phyloP scores from a whole-genome alignment of 1,140 invertebrate genomes.

The Habropoda laboriosa region DNA sequence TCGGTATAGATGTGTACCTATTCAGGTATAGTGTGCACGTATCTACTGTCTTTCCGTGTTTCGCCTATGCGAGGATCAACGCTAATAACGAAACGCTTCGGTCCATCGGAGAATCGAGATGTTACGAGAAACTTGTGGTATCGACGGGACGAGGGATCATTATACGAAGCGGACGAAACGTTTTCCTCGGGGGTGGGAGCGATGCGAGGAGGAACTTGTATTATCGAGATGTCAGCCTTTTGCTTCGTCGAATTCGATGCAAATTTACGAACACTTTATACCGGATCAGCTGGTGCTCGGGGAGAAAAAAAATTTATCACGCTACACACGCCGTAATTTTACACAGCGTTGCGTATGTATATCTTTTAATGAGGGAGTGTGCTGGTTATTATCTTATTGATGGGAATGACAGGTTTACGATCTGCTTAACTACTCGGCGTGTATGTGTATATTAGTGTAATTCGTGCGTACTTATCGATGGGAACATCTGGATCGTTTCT shows the following conservation, averaged over 20 bases:
- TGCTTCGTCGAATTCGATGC: background rate
- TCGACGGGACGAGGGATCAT: background rate
- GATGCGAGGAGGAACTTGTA: background rate
- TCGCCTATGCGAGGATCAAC: slow-evolving; percentile 35
- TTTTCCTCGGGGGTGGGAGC: background rate
- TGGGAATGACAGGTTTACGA: too few relatives aligned
- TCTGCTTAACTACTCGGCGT: too few relatives aligned
- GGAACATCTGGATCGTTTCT: too few relatives aligned
- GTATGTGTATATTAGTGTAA: too few relatives aligned
- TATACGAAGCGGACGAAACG: background rate
- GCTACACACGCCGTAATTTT: too few relatives aligned
- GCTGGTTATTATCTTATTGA: too few relatives aligned
- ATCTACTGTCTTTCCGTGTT: slow-evolving; percentile 54
- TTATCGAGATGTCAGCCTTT: background rate
- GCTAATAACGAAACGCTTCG: slow-evolving; percentile 17
- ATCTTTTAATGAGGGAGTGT: too few relatives aligned
- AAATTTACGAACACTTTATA: background rate
- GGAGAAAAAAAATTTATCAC: too few relatives aligned
- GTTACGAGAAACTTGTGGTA: background rate
- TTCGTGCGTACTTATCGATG: too few relatives aligned
- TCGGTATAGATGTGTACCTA: background rate
- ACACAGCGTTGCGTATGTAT: too few relatives aligned
- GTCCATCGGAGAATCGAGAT: slow-evolving; percentile 12
- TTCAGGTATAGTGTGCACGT: background rate
- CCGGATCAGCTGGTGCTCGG: too few relatives aligned